Conservation (phyloP, 2,888 invertebrate genomes). For the Leptinotarsa peninsularis region DNA sequence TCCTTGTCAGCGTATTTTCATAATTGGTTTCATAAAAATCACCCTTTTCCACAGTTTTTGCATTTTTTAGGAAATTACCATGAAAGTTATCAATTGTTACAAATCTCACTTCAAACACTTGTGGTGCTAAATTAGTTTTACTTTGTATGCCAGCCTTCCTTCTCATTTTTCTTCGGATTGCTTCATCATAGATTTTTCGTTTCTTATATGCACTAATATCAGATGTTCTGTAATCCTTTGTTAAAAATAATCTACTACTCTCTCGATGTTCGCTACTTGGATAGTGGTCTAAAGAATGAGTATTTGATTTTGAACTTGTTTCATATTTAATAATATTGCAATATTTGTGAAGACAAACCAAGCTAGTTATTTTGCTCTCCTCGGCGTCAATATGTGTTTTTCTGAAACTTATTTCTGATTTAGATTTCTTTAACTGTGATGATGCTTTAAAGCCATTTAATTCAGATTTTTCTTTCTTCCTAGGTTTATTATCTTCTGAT, state of each 20-base stretch:
- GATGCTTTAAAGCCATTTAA: neutral
- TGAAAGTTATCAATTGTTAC: constrained; percentile 43
- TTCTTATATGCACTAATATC: constrained; percentile 50
- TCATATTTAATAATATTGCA: constrained; percentile 33
- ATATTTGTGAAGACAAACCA: constrained; percentile 40
- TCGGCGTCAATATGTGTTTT: constrained; percentile 17
- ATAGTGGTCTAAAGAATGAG: constrained; percentile 43
- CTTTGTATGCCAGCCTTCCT: constrained; percentile 38
- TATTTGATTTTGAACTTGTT: constrained; percentile 37
- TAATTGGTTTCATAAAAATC: constrained; percentile 1
- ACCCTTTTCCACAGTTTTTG: neutral
- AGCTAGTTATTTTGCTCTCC: constrained; percentile 34
- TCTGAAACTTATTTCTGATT: constrained; percentile 42
- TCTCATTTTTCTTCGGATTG: constrained; percentile 47
- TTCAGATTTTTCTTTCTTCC: constrained; percentile 15
- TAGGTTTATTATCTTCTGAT: neutral
- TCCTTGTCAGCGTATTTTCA: neutral
- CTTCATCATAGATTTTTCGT: constrained; percentile 52
- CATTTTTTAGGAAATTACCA: constrained; percentile 7
- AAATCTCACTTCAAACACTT: constrained; percentile 53
- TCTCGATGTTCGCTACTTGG: constrained; percentile 27
- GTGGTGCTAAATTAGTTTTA: constrained; percentile 40
- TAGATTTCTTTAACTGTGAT: constrained; percentile 35
- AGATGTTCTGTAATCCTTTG: constrained; percentile 49
- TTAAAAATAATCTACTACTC: constrained; percentile 48